Conservation (phyloP, 2,113 vertebrate genomes). For the Gopherus flavomarginatus region DNA sequence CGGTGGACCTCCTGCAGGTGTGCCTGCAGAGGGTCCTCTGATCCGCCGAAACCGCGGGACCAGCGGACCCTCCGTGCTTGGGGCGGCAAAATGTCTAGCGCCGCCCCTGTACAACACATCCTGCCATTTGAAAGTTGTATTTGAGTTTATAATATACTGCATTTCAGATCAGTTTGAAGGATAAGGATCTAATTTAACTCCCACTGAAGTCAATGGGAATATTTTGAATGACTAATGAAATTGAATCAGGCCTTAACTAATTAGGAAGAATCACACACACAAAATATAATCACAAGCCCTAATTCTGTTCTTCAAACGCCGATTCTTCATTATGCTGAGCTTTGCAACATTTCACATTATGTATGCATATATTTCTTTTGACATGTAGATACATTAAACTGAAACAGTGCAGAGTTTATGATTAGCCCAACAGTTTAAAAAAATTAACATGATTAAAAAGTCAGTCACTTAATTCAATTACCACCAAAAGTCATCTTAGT, state of each 20-base stretch:
- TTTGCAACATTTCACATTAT: not conserved
- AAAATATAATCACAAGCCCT: not conserved
- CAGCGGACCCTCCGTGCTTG: too few relatives aligned
- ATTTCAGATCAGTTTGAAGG: not conserved
- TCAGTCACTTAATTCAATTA: slow-evolving; percentile 43
- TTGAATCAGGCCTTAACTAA: not conserved
- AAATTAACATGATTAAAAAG: not conserved
- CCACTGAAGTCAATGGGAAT: not conserved
- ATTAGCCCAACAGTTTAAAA: not conserved
- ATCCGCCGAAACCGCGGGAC: too few relatives aligned
- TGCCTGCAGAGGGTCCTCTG: too few relatives aligned
- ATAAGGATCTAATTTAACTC: not conserved
- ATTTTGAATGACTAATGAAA: not conserved
- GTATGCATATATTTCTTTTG: not conserved
- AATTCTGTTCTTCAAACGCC: not conserved
- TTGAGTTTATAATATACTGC: not conserved
- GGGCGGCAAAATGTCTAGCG: too few relatives aligned
- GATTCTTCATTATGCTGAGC: not conserved
- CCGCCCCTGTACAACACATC: not conserved
- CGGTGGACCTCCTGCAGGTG: too few relatives aligned
- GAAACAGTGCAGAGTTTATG: slow-evolving; percentile 9
- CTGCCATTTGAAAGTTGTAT: not conserved
- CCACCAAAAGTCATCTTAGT: slow-evolving; percentile 23
- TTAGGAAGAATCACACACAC: not conserved
- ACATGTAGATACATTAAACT: not conserved